Base-by-base conservation (phyloP, 2,888 invertebrate genomes). In the Germaria angustata region DNA sequence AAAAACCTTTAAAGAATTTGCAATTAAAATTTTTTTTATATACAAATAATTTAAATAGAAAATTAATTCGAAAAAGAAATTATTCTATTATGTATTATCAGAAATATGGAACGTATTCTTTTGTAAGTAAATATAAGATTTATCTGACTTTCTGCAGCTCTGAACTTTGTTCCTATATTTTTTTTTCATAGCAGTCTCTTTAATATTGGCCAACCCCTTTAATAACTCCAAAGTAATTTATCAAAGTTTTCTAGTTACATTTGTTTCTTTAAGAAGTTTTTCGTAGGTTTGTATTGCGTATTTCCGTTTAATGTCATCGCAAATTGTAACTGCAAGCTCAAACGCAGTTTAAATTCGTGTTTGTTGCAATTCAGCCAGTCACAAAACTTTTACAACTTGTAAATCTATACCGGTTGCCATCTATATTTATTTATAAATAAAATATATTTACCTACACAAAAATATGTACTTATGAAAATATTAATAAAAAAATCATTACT, bases 281-380 rank as follows among this genome's bases (percentile, higher is more conserved):
- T 71, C 71, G 15, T 88, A 86, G 86, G 85, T 90, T 90, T 89
- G 89, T 88, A 89, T 88, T 89, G 89, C 89, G 89, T 89, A 89
- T 90, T 89, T 89, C 89, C 89, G 89, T 86, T 85, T 85, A 86
- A 89, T 90, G 90, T 90, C 90, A 89, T 86, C 84, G 84, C 78
- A 81, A 87, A 79, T 53, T 77, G 22, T 55, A 63, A 69, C 22
- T 46, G 51, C 15, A 65, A 77, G 17, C 41, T 55, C 36, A 15
- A 77, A 77, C 77, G 77, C 77, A 77, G 57, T 61, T 77, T 69
- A 49, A 41, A 61, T 57, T 57, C 28, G 4, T 59, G 13, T 49
- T 36, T n/a, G n/a, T 41, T 68, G 28, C 57, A 76, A 41, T 73
- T 61, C 55, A 81, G 39, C 9, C 77, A 81, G 61, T 81, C 72